Conservation (phyloP, 2,888 invertebrate species). For the Chrysolina haemoptera region DNA sequence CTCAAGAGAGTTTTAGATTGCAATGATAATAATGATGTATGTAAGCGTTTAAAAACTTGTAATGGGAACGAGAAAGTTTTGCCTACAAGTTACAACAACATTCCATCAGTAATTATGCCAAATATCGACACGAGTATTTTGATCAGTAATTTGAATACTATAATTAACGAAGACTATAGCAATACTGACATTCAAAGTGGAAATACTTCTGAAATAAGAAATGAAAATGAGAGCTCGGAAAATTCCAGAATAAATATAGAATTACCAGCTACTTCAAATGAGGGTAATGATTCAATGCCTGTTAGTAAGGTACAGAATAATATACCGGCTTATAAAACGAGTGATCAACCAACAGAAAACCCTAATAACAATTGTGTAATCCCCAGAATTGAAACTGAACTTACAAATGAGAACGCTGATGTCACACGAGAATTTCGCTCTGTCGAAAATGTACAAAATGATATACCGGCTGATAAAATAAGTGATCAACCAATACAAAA, state of each 20-base stretch:
- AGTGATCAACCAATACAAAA: background rate
- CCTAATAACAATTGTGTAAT: background rate
- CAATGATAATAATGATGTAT: background rate
- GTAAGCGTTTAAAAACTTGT: slow-evolving; percentile 1
- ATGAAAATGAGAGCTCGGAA: background rate
- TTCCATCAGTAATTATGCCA: background rate
- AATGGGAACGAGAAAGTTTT: slow-evolving; percentile 1
- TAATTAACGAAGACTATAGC: slow-evolving; percentile 34
- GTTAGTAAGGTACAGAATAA: background rate
- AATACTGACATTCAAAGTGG: background rate
- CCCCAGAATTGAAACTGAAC: background rate
- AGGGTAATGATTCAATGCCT: background rate
- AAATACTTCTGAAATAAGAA: background rate
- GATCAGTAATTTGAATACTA: slow-evolving; percentile 26
- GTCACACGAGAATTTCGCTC: background rate
- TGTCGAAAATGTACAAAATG: background rate
- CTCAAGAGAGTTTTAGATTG: background rate
- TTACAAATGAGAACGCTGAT: background rate
- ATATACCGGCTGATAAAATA: background rate
- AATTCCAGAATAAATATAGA: background rate
- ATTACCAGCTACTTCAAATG: background rate
- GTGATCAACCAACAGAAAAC: background rate
- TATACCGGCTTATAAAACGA: background rate
- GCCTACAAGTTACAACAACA: background rate
- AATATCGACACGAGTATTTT: slow-evolving; percentile 25